Conservation (phyloP, 2,888 invertebrate species). For the Sipha maydis region DNA sequence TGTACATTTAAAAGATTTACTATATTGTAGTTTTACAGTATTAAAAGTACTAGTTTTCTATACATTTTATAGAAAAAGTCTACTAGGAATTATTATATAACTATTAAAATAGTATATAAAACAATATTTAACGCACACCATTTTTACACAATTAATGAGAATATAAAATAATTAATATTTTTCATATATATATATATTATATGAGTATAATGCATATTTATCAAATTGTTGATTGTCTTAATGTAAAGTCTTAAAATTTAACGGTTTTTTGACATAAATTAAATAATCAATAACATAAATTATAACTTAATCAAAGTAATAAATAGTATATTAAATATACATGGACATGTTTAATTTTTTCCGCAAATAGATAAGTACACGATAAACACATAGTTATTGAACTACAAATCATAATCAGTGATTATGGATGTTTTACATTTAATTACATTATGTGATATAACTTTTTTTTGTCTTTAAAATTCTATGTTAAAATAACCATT, state of each 20-base stretch:
- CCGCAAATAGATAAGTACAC: neutral
- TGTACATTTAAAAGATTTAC: slow-evolving; percentile 32
- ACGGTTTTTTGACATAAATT: too few relatives aligned
- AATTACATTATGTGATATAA: slow-evolving; percentile 25
- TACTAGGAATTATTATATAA: neutral
- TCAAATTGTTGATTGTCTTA: too few relatives aligned
- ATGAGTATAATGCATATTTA: too few relatives aligned
- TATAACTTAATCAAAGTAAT: too few relatives aligned
- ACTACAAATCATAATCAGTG: neutral
- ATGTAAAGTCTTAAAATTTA: too few relatives aligned
- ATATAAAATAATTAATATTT: too few relatives aligned
- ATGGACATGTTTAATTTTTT: neutral
- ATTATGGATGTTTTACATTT: slow-evolving; percentile 8
- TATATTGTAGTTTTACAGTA: slow-evolving; percentile 28
- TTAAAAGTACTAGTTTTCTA: neutral
- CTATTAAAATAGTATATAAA: neutral
- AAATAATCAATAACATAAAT: too few relatives aligned
- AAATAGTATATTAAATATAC: too few relatives aligned
- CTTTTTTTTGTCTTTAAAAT: neutral
- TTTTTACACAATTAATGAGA: too few relatives aligned
- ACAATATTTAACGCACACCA: neutral
- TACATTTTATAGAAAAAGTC: neutral
- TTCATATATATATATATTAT: too few relatives aligned
- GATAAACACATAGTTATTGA: neutral
- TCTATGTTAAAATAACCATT: slow-evolving; percentile 33